Conservation (phyloP, 2,797 vertebrate genomes). For the Onychomys arenicola region DNA sequence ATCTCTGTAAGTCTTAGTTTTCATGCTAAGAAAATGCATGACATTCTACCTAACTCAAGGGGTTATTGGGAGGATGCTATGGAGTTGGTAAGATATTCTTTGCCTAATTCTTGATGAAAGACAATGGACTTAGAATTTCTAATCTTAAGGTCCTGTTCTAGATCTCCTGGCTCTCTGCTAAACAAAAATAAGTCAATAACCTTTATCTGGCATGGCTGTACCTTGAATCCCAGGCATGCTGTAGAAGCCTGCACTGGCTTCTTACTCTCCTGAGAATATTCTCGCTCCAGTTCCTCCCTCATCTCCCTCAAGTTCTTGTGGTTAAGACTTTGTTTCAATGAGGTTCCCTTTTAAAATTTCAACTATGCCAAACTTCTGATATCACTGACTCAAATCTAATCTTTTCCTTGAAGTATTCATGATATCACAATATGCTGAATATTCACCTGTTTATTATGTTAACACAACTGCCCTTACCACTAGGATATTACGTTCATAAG, state of each 20-base stretch:
- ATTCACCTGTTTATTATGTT: neutral
- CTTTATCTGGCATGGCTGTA: neutral
- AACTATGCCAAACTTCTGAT: neutral
- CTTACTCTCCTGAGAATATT: neutral
- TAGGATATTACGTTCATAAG: neutral
- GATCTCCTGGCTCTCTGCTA: neutral
- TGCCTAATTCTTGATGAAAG: slow-evolving; percentile 11
- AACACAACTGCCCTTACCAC: neutral
- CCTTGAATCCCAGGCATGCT: neutral
- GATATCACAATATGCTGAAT: neutral
- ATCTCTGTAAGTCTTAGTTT: neutral
- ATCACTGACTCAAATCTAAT: neutral
- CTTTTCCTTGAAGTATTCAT: neutral
- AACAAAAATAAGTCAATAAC: neutral
- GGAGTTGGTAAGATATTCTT: neutral
- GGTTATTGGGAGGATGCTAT: neutral
- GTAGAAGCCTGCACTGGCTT: neutral
- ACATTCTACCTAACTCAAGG: neutral
- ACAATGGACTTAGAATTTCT: neutral
- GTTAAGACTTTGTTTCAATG: neutral
- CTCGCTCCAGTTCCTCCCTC: neutral
- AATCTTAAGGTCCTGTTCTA: neutral
- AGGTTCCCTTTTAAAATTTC: slow-evolving; percentile 26
- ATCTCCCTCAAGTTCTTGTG: neutral
- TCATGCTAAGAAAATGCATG: neutral